A percentile compares a stretch with the other conserved stretches of the same genome.
phyloP scores from a whole-genome alignment of 1,140 invertebrate species.

The Leptinotarsa lineolata region DNA sequence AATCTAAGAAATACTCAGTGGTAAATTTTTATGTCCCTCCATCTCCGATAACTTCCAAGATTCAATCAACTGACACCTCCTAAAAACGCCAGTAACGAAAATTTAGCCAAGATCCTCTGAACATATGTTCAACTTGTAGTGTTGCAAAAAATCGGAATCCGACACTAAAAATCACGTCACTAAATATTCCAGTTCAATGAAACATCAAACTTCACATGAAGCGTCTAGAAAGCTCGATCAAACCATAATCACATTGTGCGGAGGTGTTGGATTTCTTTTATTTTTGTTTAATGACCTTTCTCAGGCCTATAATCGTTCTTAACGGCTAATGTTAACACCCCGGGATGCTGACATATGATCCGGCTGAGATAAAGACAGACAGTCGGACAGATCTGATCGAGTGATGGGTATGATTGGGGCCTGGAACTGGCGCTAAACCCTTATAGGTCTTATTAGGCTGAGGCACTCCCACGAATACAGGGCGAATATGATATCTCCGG shows the following conservation, averaged over 20 bases:
- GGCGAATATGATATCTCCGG: not conserved
- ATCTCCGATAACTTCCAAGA: too few species aligned
- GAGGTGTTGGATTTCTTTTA: conserved; percentile 12
- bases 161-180: not conserved
- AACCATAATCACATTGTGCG: not conserved
- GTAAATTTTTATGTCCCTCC: too few species aligned
- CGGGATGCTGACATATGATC: conserved; percentile 32
- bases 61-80: too few species aligned
- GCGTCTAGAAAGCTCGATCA: not conserved
- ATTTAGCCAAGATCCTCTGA: too few species aligned
- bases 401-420: conserved; percentile 12
- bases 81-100: too few species aligned
- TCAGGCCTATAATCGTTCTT: conserved; percentile 18
- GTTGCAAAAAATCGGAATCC: too few species aligned
- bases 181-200: not conserved
- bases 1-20: too few species aligned
- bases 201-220: conserved; percentile 1
- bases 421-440: conserved; percentile 6
- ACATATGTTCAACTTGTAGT: too few species aligned
- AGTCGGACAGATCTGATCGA: conserved; percentile 19
- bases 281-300: conserved; percentile 18
- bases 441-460: not conserved
- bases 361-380: conserved; percentile 19
- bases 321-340: conserved; percentile 30
- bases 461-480: not conserved